Evolutionary conservation across 2,888 invertebrate species (phyloP).

Genomic region (Agonopterix arenella): DNA sequence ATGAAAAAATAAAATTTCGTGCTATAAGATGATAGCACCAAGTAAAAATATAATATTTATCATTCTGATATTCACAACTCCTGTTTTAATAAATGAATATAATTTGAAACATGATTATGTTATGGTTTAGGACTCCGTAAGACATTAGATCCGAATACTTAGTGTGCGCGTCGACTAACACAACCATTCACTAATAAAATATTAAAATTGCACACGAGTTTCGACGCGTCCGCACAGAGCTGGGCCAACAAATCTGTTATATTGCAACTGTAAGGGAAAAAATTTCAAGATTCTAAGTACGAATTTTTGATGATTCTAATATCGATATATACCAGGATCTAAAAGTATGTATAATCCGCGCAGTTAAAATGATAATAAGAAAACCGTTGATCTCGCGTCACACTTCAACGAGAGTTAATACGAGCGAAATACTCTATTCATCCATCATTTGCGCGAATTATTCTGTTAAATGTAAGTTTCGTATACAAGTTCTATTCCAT

Average conservation of each 20-base stretch:
- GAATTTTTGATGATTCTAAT: no score
- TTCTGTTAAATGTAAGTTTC: no score
- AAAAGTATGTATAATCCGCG: no score
- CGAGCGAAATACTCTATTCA: no score
- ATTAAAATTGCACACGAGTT: constrained; percentile 63
- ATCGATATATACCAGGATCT: no score
- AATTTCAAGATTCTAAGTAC: no score
- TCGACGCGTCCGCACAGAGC: constrained; percentile 18
- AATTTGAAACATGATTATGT: constrained; percentile 12
- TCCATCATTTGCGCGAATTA: no score
- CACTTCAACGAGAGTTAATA: no score
- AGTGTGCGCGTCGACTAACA: constrained; percentile 47
- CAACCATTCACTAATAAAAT: constrained; percentile 54
- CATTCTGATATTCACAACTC: constrained; percentile 61
- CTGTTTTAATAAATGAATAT: constrained; percentile 19
- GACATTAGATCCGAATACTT: not conserved
- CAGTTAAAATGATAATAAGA: no score
- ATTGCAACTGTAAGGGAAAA: no score
- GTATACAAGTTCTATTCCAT: not conserved
- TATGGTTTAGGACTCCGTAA: constrained; percentile 3
- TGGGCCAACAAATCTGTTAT: not conserved
- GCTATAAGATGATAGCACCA: constrained; percentile 60
- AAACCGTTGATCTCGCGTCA: no score
- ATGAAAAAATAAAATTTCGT: constrained; percentile 48
- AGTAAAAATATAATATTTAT: constrained; percentile 40